These are phyloP conservation scores for Pantherophis vulpinus DNA, from an alignment of 2,797 vertebrate species.

Conservation along the genomic window DNA sequence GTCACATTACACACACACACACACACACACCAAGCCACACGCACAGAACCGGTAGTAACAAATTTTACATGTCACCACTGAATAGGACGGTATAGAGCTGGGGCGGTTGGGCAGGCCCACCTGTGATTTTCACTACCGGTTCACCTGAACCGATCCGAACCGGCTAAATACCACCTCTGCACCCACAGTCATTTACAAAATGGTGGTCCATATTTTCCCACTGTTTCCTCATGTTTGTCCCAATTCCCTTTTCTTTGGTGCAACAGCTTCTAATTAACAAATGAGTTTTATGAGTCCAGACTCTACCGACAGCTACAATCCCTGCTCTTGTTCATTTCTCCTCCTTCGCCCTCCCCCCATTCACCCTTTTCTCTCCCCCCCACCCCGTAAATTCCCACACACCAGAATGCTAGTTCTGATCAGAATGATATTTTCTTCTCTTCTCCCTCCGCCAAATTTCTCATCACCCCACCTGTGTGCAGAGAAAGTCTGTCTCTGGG, in stretches of 20 bases:
- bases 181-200: background rate
- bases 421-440: conserved; percentile 50
- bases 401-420: conserved; percentile 65
- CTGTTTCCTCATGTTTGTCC: background rate
- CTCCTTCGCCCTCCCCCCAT: conserved; percentile 40
- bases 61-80: too few relatives aligned
- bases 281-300: conserved; percentile 49
- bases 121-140: too few relatives aligned
- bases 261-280: background rate
- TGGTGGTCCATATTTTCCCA: background rate
- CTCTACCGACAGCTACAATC: conserved; percentile 63
- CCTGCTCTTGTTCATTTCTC: conserved; percentile 29
- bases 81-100: too few relatives aligned
- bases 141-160: too few relatives aligned
- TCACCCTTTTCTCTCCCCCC: conserved; percentile 38
- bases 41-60: too few relatives aligned
- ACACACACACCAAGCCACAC: too few relatives aligned
- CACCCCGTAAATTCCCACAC: conserved; percentile 73
- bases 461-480: conserved; percentile 70
- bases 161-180: background rate
- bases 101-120: too few relatives aligned
- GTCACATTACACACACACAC: too few relatives aligned
- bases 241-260: background rate
- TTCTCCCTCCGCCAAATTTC: conserved; percentile 57
- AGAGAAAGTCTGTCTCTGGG: conserved; percentile 66